phyloP scores from a whole-genome alignment of 2,113 vertebrate species.

The Leucoraja erinaceus region DNA sequence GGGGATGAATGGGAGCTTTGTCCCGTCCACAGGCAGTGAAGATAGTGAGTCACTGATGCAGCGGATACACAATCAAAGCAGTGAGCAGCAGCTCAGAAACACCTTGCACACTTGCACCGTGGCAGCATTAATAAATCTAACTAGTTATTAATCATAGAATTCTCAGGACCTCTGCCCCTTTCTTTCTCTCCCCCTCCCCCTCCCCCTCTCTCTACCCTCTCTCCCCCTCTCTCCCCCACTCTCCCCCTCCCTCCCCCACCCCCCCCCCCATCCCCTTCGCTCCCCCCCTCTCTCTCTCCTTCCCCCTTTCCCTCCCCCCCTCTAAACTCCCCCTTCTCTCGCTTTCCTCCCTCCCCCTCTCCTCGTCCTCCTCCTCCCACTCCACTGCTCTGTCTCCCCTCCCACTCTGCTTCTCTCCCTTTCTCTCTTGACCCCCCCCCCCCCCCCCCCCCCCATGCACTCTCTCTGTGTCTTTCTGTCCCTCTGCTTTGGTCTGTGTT shows the following conservation, averaged over 20 bases:
- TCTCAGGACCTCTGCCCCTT: too few species aligned
- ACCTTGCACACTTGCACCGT: background rate
- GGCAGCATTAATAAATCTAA: background rate
- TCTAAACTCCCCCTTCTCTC: too few species aligned
- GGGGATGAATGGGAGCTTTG: background rate
- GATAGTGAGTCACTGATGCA: background rate
- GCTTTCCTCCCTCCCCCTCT: background rate
- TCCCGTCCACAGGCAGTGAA: background rate
- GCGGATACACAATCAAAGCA: background rate
- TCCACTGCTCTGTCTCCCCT: background rate
- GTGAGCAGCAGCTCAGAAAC: background rate
- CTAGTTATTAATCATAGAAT: background rate
- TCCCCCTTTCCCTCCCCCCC: too few species aligned
- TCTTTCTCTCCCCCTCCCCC: background rate
- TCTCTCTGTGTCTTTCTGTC: background rate
- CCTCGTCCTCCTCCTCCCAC: too few species aligned
- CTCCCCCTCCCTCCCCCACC: background rate
- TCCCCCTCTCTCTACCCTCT: background rate
- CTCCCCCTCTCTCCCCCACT: background rate
- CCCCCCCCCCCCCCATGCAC: too few species aligned
- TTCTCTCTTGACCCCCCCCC: background rate
- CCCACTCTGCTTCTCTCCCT: background rate
- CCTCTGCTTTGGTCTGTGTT: background rate
- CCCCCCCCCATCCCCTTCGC: too few species aligned
- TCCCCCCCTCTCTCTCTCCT: too few species aligned